phyloP scores from a whole-genome alignment of 1,140 invertebrate genomes.

The Cotesia typhae region DNA sequence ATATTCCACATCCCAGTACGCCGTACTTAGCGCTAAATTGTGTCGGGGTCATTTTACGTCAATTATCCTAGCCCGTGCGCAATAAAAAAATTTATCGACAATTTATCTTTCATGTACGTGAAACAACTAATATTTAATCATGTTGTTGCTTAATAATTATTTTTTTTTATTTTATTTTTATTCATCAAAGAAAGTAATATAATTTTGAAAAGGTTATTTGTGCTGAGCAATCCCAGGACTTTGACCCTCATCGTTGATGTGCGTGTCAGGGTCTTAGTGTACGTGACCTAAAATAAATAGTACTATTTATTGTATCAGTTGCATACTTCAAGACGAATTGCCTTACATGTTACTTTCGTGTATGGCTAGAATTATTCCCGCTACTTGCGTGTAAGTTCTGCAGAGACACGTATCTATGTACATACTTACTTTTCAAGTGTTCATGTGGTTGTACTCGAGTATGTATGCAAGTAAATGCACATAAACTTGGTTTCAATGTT shows the following conservation, averaged over 20 bases:
- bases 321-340: conserved; percentile 23
- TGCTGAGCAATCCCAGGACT: neutral
- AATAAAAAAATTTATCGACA: conserved; percentile 4
- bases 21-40: conserved; percentile 21
- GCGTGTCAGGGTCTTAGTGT: neutral
- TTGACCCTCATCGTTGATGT: conserved; percentile 1
- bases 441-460: too few species aligned
- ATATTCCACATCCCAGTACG: neutral
- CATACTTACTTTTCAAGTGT: neutral
- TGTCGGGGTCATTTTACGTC: conserved; percentile 19
- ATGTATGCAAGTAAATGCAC: neutral
- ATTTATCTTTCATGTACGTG: neutral
- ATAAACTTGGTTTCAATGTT: conserved; percentile 26
- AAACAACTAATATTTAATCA: neutral
- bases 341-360: conserved; percentile 32
- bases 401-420: neutral
- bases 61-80: conserved; percentile 6
- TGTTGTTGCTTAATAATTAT: neutral
- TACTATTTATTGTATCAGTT: neutral
- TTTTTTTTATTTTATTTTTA: neutral
- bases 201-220: neutral
- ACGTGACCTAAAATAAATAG: conserved; percentile 3
- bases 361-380: conserved; percentile 16
- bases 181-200: too few species aligned
- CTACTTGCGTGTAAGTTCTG: conserved; percentile 18